Evolutionary conservation across 2,797 vertebrate genomes (phyloP).

Genomic region (Myiotriccus ornatus): DNA sequence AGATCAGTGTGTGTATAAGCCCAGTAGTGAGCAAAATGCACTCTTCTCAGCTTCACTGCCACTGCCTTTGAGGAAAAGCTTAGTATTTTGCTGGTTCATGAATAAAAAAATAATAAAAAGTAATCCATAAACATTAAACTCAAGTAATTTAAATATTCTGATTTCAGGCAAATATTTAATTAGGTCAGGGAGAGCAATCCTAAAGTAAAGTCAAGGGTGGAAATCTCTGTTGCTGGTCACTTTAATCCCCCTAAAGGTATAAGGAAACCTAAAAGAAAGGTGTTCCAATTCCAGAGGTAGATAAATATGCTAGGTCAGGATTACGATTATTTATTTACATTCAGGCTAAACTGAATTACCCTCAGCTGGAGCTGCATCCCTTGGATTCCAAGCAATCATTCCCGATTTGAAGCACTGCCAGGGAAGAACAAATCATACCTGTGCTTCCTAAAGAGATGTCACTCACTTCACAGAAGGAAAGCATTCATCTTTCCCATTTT

Average conservation of each 20-base stretch:
- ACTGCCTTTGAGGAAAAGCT: neutral
- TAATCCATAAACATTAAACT: neutral
- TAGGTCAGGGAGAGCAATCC: neutral
- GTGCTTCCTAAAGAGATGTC: neutral
- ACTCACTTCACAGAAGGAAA: neutral
- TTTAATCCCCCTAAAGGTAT: neutral
- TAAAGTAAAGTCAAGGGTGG: neutral
- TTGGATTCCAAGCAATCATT: neutral
- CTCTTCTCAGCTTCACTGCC: neutral
- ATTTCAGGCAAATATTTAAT: neutral
- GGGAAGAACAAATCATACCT: neutral
- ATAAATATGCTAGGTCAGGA: neutral
- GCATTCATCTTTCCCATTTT: neutral
- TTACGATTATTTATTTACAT: neutral
- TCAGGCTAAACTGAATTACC: neutral
- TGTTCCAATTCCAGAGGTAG: neutral
- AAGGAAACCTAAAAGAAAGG: neutral
- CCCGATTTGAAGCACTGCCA: neutral
- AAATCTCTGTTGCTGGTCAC: neutral
- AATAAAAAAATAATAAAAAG: neutral
- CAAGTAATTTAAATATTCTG: neutral
- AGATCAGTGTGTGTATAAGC: neutral
- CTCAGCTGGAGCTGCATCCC: neutral
- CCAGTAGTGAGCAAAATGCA: neutral
- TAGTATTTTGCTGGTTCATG: neutral